phyloP scores from a whole-genome alignment of 1,140 invertebrate genomes.

The Bombus ignitus region DNA sequence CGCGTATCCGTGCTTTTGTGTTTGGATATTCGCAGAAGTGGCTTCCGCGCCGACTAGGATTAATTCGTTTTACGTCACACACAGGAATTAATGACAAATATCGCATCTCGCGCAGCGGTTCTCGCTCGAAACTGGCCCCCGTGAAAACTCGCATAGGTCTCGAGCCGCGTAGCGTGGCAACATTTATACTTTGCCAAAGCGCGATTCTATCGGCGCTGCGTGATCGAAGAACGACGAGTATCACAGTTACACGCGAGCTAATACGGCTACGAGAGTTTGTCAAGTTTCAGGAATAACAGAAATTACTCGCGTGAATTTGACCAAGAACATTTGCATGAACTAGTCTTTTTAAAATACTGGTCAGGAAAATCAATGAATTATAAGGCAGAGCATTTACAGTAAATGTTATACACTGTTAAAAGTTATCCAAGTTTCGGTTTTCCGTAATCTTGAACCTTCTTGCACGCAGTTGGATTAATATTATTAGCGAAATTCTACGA shows the following conservation, averaged over 20 bases:
- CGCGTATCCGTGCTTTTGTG: slow-evolving; percentile 4
- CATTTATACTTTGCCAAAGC: slow-evolving; percentile 6
- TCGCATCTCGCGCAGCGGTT: slow-evolving; percentile 15
- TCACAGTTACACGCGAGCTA: neutral
- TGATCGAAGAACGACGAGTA: slow-evolving; percentile 15
- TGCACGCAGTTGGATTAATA: neutral
- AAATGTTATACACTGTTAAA: neutral
- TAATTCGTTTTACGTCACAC: slow-evolving; percentile 46
- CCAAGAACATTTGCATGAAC: neutral
- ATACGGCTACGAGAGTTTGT: neutral
- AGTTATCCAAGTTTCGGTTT: neutral
- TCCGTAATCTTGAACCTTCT: too few relatives aligned
- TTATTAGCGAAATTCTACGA: neutral
- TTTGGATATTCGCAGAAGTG: neutral
- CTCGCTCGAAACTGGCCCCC: neutral
- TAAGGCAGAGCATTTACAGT: neutral
- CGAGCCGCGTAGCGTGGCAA: too few relatives aligned
- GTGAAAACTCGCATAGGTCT: slow-evolving; percentile 2
- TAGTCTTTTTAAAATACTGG: neutral
- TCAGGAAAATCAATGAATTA: neutral
- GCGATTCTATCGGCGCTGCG: neutral
- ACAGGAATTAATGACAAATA: slow-evolving; percentile 43
- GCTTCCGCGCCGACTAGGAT: slow-evolving; percentile 11
- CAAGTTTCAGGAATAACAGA: slow-evolving; percentile 1
- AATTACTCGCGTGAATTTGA: neutral